Evolutionary conservation across 1,140 invertebrate genomes (phyloP).

Genomic region (Heliconius melpomene): DNA sequence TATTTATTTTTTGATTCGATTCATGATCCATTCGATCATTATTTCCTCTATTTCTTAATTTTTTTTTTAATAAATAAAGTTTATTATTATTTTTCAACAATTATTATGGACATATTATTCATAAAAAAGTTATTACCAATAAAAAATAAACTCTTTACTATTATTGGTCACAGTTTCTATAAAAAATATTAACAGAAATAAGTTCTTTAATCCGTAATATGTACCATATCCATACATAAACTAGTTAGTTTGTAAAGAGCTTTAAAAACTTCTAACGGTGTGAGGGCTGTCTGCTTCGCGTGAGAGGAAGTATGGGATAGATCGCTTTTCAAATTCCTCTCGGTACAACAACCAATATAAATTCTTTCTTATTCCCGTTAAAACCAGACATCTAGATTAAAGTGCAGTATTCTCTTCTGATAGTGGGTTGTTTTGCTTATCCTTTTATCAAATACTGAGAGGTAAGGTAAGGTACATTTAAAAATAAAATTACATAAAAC

Average conservation of each 20-base stretch:
- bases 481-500: background rate
- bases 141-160: no score
- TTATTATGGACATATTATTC: no score
- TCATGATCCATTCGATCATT: no score
- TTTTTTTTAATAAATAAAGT: no score
- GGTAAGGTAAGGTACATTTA: no score
- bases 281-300: background rate
- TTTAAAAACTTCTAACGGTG: conserved; percentile 7
- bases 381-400: background rate
- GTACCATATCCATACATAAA: background rate
- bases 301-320: conserved; percentile 1
- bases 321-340: background rate
- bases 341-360: conserved; percentile 7
- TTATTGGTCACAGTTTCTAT: no score
- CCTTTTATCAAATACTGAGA: background rate
- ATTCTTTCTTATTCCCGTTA: background rate
- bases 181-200: no score
- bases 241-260: background rate
- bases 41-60: no score
- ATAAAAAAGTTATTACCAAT: no score
- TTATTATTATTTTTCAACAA: no score
- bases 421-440: background rate
- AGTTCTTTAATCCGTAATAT: no score
- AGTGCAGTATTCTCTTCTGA: background rate
- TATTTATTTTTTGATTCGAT: background rate